Evolutionary conservation across 2,888 invertebrate genomes (phyloP).

Genomic region (Tortrix viridana): DNA sequence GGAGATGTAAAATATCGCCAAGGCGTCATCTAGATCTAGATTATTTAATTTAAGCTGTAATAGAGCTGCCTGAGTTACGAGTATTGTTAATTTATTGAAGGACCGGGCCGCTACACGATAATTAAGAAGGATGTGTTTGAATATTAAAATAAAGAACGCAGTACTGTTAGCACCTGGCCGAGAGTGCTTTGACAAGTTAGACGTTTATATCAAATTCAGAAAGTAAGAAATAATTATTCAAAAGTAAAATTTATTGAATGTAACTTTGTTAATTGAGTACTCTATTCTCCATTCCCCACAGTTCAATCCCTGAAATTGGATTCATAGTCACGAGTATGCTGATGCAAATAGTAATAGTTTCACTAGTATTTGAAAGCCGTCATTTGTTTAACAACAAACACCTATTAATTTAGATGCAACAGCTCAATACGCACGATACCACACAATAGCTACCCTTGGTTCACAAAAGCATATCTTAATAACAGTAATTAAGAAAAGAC

Average conservation of each 20-base stretch:
- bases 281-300: too few relatives aligned
- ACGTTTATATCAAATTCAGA: too few relatives aligned
- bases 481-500: conserved; percentile 68
- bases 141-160: background rate
- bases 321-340: background rate
- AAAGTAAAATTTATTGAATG: too few relatives aligned
- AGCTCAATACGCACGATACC: conserved; percentile 9
- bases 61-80: conserved; percentile 26
- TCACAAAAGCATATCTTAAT: conserved; percentile 45
- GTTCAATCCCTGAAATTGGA: background rate
- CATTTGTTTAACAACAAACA: background rate
- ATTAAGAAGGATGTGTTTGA: background rate
- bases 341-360: background rate
- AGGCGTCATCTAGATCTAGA: conserved; percentile 30
- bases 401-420: conserved; percentile 21
- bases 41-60: conserved; percentile 34
- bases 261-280: too few relatives aligned
- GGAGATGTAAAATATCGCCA: conserved; percentile 45
- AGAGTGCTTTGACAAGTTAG: too few relatives aligned
- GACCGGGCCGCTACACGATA: background rate
- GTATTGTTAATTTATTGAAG: conserved; percentile 28
- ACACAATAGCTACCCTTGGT: conserved; percentile 22
- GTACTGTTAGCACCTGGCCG: too few relatives aligned
- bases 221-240: too few relatives aligned
- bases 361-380: background rate